Percentiles rank a stretch among this genome's conserved stretches.
These are phyloP conservation scores for Eonycteris spelaea DNA, from an alignment of 2,113 vertebrate genomes.

Conservation along the genomic window DNA sequence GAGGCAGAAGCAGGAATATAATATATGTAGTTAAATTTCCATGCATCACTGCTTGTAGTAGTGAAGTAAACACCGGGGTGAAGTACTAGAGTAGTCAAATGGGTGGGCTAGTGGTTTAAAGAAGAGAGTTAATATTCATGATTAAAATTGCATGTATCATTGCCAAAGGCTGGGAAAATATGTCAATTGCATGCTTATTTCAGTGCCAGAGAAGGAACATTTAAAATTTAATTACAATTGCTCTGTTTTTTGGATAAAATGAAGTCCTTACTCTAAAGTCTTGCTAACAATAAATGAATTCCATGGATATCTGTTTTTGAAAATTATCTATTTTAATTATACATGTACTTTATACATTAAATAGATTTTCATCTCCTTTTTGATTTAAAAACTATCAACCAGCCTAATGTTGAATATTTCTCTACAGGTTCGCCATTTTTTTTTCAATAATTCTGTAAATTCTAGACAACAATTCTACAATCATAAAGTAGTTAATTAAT, in stretches of 20 bases:
- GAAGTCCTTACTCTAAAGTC: not conserved
- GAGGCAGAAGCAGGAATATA: slow-evolving; percentile 53
- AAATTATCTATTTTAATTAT: slow-evolving; percentile 22
- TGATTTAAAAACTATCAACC: not conserved
- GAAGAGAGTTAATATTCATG: slow-evolving; percentile 58
- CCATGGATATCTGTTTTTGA: not conserved
- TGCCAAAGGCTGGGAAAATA: slow-evolving; percentile 42
- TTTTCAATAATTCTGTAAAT: not conserved
- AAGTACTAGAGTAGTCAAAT: slow-evolving; percentile 42
- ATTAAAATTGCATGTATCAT: slow-evolving; percentile 60
- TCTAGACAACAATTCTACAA: not conserved
- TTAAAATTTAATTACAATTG: slow-evolving; percentile 39
- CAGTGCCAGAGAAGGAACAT: not conserved
- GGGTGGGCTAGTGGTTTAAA: not conserved
- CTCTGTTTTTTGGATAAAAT: slow-evolving; percentile 24
- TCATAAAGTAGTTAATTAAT: not conserved
- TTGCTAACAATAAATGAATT: slow-evolving; percentile 17
- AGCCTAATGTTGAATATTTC: not conserved
- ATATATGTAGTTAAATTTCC: slow-evolving; percentile 58
- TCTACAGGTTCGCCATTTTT: not conserved
- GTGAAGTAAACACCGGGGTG: slow-evolving; percentile 51
- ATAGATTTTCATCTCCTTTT: not conserved
- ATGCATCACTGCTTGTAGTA: slow-evolving; percentile 43
- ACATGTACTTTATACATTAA: not conserved
- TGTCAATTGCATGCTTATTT: slow-evolving; percentile 37